Evolutionary conservation across 2,888 invertebrate genomes (phyloP).

Genomic region (Euproctis similis): DNA sequence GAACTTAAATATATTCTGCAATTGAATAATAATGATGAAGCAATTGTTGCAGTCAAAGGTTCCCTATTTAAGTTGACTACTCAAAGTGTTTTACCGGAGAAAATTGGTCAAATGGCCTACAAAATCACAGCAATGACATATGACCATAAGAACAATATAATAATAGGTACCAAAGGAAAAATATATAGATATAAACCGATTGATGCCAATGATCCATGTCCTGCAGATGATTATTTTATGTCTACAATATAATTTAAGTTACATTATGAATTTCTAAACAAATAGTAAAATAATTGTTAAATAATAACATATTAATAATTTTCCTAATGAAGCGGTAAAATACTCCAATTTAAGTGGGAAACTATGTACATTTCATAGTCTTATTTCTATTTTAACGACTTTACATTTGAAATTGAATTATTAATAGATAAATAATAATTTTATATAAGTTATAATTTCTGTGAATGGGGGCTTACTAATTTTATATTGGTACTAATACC

Average conservation of each 20-base stretch:
- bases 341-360: too few species aligned
- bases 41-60: slow-evolving; percentile 59
- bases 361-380: too few species aligned
- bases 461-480: too few species aligned
- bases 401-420: too few species aligned
- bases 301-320: too few species aligned
- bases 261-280: too few species aligned
- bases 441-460: too few species aligned
- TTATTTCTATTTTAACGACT: too few species aligned
- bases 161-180: slow-evolving; percentile 65
- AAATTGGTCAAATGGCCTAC: slow-evolving; percentile 56
- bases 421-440: too few species aligned
- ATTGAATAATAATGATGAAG: slow-evolving; percentile 55
- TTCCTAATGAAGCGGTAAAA: too few species aligned
- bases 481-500: too few species aligned
- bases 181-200: slow-evolving; percentile 60
- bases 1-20: slow-evolving; percentile 59
- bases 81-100: slow-evolving; percentile 49
- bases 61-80: slow-evolving; percentile 49
- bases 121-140: slow-evolving; percentile 62
- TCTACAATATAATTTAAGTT: slow-evolving; percentile 40
- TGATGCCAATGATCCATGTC: slow-evolving; percentile 54
- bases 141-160: slow-evolving; percentile 55
- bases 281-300: too few species aligned
- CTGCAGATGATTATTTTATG: slow-evolving; percentile 64